These are phyloP conservation scores for Lamprologus tigripictilis DNA, from an alignment of 2,113 vertebrate genomes.

Conservation along the genomic window DNA sequence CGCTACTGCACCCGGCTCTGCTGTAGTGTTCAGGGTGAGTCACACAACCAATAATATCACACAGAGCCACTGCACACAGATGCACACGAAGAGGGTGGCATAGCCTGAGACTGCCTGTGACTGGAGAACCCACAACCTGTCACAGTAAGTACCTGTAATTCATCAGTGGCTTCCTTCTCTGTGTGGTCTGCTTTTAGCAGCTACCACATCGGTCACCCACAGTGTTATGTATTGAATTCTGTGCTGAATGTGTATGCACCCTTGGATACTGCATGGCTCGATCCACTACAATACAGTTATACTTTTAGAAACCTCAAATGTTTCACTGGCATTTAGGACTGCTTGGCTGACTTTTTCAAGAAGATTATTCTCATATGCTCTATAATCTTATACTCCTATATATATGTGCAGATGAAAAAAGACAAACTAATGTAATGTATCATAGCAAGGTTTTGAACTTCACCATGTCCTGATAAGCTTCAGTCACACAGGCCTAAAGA, in stretches of 20 bases:
- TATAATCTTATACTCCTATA: neutral
- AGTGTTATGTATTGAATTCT: neutral
- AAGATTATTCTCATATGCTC: neutral
- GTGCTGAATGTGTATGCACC: neutral
- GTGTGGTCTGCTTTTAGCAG: slow-evolving; percentile 33
- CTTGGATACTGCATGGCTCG: neutral
- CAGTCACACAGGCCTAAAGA: neutral
- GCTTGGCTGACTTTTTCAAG: neutral
- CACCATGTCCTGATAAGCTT: neutral
- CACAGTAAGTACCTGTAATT: slow-evolving; percentile 14
- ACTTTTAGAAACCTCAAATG: neutral
- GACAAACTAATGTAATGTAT: neutral
- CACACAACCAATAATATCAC: slow-evolving; percentile 41
- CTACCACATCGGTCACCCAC: neutral
- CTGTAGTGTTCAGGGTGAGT: slow-evolving; percentile 19
- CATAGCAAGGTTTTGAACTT: neutral
- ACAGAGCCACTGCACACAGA: slow-evolving; percentile 5
- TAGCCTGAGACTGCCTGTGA: neutral
- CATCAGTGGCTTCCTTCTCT: slow-evolving; percentile 13
- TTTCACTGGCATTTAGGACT: neutral
- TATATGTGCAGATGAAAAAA: neutral
- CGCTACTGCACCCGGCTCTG: slow-evolving; percentile 1
- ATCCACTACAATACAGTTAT: neutral
- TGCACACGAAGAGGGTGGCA: slow-evolving; percentile 10
- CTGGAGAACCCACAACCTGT: slow-evolving; percentile 8